Conservation (phyloP, 2,797 vertebrate genomes). For the Alosa sapidissima region DNA sequence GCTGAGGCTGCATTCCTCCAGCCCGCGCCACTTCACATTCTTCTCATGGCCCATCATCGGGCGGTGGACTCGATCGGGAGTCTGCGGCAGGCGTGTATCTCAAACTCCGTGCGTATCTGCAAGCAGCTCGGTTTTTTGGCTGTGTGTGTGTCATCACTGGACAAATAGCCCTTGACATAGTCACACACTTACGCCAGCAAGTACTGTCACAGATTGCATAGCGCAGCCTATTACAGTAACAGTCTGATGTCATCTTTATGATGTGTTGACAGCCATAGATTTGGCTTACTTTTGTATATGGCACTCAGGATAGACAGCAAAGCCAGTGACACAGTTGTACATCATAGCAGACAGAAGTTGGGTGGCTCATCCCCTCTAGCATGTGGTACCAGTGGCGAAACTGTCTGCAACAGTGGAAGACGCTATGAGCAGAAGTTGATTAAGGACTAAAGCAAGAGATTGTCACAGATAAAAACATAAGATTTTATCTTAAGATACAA, state of each 20-base stretch:
- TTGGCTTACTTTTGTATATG: background rate
- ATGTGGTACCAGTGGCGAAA: background rate
- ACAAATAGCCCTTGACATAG: background rate
- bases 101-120: background rate
- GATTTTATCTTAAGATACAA: background rate
- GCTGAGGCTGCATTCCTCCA: slow-evolving; percentile 55
- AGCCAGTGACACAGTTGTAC: background rate
- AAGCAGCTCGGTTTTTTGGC: background rate
- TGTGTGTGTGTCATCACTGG: background rate
- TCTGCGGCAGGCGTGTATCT: background rate
- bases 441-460: background rate
- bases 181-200: background rate
- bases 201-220: background rate
- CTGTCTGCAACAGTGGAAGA: background rate
- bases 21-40: slow-evolving; percentile 30
- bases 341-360: background rate
- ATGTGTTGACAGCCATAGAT: background rate
- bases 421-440: background rate
- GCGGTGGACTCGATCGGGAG: slow-evolving; percentile 14
- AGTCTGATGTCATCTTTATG: background rate
- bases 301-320: background rate
- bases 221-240: background rate
- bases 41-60: slow-evolving; percentile 11
- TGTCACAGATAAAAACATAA: background rate
- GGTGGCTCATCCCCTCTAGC: background rate